phyloP scores from a whole-genome alignment of 2,888 invertebrate genomes.

The Coelogynopora nodosa region DNA sequence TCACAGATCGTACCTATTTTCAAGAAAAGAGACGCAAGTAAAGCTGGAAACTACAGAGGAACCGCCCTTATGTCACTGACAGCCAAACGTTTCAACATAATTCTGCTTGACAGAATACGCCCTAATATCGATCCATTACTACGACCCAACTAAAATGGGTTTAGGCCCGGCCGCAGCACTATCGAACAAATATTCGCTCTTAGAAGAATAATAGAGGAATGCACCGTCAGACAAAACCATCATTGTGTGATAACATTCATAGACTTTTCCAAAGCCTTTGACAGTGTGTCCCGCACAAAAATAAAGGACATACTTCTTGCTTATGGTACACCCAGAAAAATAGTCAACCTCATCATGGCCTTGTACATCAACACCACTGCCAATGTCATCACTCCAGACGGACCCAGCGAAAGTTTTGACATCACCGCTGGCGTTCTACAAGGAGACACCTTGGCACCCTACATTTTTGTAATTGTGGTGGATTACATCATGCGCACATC shows the following conservation, averaged over 20 bases:
- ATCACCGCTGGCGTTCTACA: background rate
- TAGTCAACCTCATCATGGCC: background rate
- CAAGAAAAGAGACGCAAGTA: slow-evolving; percentile 14
- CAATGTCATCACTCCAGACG: background rate
- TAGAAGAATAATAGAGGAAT: no score
- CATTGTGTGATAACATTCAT: no score
- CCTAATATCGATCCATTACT: background rate
- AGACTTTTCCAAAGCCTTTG: background rate
- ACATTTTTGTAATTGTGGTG: background rate
- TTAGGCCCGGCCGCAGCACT: background rate
- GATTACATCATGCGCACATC: background rate
- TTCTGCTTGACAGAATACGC: slow-evolving; percentile 13
- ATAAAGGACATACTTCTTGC: background rate
- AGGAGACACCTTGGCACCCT: background rate
- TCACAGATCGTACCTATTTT: background rate
- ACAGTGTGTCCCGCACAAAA: background rate
- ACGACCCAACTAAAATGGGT: background rate
- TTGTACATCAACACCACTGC: background rate
- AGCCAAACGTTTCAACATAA: background rate
- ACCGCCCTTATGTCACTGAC: background rate
- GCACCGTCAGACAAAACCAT: no score
- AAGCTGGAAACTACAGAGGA: slow-evolving; percentile 9
- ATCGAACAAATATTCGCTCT: no score
- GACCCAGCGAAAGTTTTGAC: background rate
- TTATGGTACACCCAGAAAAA: background rate